Base-by-base conservation (phyloP, 2,888 invertebrate species). In the Griposia aprilina region DNA sequence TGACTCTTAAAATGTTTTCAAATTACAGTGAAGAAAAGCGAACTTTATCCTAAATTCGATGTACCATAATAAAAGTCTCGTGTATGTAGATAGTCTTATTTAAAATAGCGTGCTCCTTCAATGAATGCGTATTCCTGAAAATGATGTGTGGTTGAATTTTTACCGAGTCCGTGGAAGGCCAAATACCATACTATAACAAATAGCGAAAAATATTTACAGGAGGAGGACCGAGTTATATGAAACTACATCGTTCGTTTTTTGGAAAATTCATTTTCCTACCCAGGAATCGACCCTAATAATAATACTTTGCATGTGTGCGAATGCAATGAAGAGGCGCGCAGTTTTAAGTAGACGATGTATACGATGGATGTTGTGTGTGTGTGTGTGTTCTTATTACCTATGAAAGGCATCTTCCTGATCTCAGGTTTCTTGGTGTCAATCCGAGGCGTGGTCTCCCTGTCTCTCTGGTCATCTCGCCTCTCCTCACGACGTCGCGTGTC, bases 371-470 rank as follows among this genome's bases (percentile, higher is more conserved):
- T n/a, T n/a, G n/a, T n/a, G n/a, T n/a, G n/a, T n/a, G n/a, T n/a
- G n/a, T n/a, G n/a, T n/a, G n/a, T n/a, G n/a, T n/a, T 17, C 2
- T 10, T 23, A 87, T 91, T 82, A 85, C 98, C 99, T 85, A 98
- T 98, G 89, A 98, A 98, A 0, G 98, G 98, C 91, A 98, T 96
- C 92, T 98, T 98, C 82, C 98, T 98, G 83, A 98, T 97, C 55
- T 96, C 97, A 75, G 96, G 90, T 90, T 97, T 93, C 94, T 97
- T 92, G 78, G 88, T 26, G 57, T 86, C 88, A 41, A 69, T 76
- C 0, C 87, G 78, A 0, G 81, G 74, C 59, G 76, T 70, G 20
- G 62, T 76, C 20, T 62, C 79, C n/a, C 65, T 68, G 17, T 57
- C 87, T 62, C 71, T 69, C 15, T 55, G 79, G 62, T 74, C 75